phyloP scores from a whole-genome alignment of 2,888 invertebrate genomes.

The Drosophila aldrichi region DNA sequence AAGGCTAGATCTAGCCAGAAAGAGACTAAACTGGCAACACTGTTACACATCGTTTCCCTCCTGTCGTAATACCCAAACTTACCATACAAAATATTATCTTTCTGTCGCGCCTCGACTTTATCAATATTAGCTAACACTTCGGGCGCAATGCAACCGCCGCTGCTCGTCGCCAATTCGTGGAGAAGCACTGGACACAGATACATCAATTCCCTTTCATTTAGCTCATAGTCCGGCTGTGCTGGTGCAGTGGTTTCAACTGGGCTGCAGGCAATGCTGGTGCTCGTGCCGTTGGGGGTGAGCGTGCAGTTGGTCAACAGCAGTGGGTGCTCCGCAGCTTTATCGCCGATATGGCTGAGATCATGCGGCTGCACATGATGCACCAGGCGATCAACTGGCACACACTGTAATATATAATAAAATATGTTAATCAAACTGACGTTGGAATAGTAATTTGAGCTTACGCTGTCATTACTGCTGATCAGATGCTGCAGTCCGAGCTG shows the following conservation, averaged over 20 bases:
- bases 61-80: neutral
- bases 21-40: too few relatives aligned
- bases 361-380: constrained; percentile 78
- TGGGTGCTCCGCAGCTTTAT: constrained; percentile 30
- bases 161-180: constrained; percentile 88
- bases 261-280: constrained; percentile 46
- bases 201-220: constrained; percentile 78
- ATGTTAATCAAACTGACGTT: too few relatives aligned
- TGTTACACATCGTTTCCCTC: neutral
- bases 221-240: constrained; percentile 51
- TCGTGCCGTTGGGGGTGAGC: constrained; percentile 33
- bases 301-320: constrained; percentile 58
- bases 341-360: constrained; percentile 53
- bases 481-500: constrained; percentile 87
- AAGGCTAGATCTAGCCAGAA: too few relatives aligned
- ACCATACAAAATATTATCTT: constrained; percentile 48
- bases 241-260: constrained; percentile 24
- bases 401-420: constrained; percentile 45
- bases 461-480: constrained; percentile 74
- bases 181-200: constrained; percentile 89
- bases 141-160: constrained; percentile 87
- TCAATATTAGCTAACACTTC: constrained; percentile 73
- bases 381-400: constrained; percentile 68
- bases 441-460: constrained; percentile 8
- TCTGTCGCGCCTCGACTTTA: constrained; percentile 46